Evolutionary conservation across 2,113 vertebrate species (phyloP).

Genomic region (Channa maculata): DNA sequence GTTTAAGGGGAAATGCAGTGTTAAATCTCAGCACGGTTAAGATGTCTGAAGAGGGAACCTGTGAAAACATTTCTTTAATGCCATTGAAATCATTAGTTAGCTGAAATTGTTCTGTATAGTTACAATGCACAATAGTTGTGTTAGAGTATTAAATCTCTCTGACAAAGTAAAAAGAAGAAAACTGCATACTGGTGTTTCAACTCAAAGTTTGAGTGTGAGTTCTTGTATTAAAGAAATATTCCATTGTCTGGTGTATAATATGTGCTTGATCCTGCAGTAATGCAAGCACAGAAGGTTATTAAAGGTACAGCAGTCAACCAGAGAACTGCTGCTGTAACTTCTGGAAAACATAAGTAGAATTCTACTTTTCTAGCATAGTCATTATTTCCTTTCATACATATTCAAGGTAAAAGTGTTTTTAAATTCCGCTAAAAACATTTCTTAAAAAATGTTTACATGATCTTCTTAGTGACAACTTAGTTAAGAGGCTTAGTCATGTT

Average conservation of each 20-base stretch:
- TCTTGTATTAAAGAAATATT: background rate
- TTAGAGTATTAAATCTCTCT: background rate
- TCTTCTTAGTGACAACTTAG: background rate
- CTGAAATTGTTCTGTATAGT: background rate
- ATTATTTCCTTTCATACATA: slow-evolving; percentile 6
- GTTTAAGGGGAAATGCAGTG: background rate
- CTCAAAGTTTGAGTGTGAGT: no score
- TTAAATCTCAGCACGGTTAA: background rate
- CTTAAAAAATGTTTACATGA: background rate
- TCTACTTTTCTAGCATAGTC: no score
- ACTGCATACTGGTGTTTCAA: background rate
- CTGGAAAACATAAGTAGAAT: background rate
- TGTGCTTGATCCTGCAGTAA: background rate
- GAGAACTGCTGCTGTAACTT: background rate
- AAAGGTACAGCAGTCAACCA: background rate
- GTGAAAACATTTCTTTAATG: background rate
- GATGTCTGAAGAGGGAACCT: slow-evolving; percentile 7
- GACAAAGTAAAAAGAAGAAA: slow-evolving; percentile 14
- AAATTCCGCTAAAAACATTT: background rate
- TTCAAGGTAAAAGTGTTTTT: background rate
- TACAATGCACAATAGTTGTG: background rate
- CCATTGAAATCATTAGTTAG: background rate
- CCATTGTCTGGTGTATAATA: background rate
- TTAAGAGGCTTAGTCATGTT: background rate
- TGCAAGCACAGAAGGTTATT: slow-evolving; percentile 6